Evolutionary conservation across 2,113 vertebrate species (phyloP), one percentile per base, ranked within the genome.

Genomic region (Lichenostomus cassidix): DNA sequence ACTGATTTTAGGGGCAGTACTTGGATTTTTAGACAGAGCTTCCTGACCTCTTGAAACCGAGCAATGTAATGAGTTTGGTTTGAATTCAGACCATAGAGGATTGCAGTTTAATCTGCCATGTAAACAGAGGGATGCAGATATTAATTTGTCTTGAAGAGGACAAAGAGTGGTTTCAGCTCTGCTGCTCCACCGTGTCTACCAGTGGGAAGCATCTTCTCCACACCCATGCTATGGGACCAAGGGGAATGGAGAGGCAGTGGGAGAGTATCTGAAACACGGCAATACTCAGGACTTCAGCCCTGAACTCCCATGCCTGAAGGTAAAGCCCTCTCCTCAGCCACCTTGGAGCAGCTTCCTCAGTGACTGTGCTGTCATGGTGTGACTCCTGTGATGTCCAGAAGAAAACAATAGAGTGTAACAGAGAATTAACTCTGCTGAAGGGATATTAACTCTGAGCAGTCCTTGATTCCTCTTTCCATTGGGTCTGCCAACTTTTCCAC

Each of bases 291-390:
- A 64, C 24, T 83, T 39, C 21, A 1, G 4, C n/a, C 25, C 41
- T 42, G 60, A 82, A 15, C 2, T 17, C 12, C 11, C 9, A 4
- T 2, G 7, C 35, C 19, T 0, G 0, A 39, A 78, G 37, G 49
- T 56, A 60, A 62, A 55, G 18, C 17, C 13, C 2, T 33, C 37
- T 52, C n/a, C 59, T 56, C 44, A 83, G 0, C 46, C 37, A 7
- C 52, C 33, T 5, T 47, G 39, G 52, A 56, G 39, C 15, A 65
- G 42, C 19, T 41, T 60, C 13, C 9, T 46, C 62, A 21, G 9
- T 33, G 69, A 4, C 42, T n/a, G 20, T 31, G 46, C 37, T 78
- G 20, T 27, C 11, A 0, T n/a, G 77, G 23, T 19, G 41, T 52
- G 50, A 21, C 47, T 85, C 22, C n/a, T 55, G 13, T 10, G 41